phyloP scores from a whole-genome alignment of 2,113 vertebrate species.

The Pantherophis guttatus region DNA sequence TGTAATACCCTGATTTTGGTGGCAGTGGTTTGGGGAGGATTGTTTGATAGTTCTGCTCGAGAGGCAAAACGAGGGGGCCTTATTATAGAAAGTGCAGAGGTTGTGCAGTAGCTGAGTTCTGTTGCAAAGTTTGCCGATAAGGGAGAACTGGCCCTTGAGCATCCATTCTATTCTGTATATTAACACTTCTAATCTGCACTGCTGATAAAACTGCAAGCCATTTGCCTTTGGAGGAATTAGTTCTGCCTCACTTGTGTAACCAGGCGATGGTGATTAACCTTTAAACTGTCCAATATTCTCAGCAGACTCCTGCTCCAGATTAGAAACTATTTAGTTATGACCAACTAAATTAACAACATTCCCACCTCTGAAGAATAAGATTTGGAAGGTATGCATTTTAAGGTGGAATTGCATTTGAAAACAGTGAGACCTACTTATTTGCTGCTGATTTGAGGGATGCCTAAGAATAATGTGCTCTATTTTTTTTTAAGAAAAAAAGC shows the following conservation, averaged over 20 bases:
- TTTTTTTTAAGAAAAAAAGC: conserved; percentile 4
- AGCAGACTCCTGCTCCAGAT: conserved; percentile 97
- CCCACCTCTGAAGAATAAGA: conserved; percentile 81
- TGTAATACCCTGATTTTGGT: conserved; percentile 98
- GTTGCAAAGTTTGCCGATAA: conserved; percentile 99
- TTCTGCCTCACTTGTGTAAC: conserved; percentile 98
- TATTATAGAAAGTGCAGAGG: conserved; percentile 97
- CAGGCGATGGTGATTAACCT: conserved; percentile 99
- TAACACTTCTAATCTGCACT: conserved; percentile 99
- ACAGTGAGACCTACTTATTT: conserved; percentile 65
- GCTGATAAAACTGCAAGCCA: conserved; percentile 99
- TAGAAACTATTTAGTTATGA: conserved; percentile 99
- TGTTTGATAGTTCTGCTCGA: conserved; percentile 99
- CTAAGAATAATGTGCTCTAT: conserved; percentile 15
- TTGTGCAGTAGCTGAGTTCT: conserved; percentile 94
- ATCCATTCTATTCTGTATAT: conserved; percentile 99
- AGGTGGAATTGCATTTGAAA: conserved; percentile 76
- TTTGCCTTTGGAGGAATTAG: conserved; percentile 99
- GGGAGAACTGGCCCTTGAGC: conserved; percentile 99
- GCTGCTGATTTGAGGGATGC: conserved; percentile 21
- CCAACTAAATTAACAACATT: conserved; percentile 99
- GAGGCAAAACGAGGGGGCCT: conserved; percentile 99
- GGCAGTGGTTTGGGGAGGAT: conserved; percentile 87
- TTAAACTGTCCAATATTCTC: conserved; percentile 99
- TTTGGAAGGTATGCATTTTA: conserved; percentile 81